Conservation (phyloP, 2,888 invertebrate species). For the Lottia scabra region DNA sequence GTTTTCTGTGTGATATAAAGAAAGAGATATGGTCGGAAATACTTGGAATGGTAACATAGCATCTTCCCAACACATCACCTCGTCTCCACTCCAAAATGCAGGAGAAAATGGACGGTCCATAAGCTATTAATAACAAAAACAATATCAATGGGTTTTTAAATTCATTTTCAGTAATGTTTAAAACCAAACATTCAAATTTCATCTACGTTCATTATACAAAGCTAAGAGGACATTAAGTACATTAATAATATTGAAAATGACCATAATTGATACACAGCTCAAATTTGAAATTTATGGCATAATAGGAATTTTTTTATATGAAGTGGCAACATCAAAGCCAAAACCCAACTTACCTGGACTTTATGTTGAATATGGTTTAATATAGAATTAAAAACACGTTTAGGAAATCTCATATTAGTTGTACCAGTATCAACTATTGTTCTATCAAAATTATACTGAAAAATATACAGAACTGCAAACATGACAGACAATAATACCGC, state of each 20-base stretch:
- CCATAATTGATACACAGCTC: too few species aligned
- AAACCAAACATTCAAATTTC: too few species aligned
- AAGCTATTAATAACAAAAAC: conserved; percentile 5
- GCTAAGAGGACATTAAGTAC: too few species aligned
- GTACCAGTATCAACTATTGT: conserved; percentile 78
- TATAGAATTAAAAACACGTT: conserved; percentile 65
- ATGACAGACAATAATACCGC: too few species aligned
- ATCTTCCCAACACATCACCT: conserved; percentile 57
- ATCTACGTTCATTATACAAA: too few species aligned
- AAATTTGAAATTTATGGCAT: too few species aligned
- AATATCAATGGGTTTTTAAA: too few species aligned
- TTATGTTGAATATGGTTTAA: conserved; percentile 31
- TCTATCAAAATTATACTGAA: conserved; percentile 74
- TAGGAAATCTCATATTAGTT: conserved; percentile 75
- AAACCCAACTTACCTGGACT: conserved; percentile 27
- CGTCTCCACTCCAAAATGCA: conserved; percentile 61
- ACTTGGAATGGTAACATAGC: conserved; percentile 44
- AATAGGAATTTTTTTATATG: too few species aligned
- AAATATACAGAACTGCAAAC: conserved; percentile 20
- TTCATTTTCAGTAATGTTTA: too few species aligned
- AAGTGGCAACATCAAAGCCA: too few species aligned
- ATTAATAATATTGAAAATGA: too few species aligned
- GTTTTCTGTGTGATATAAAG: conserved; percentile 49
- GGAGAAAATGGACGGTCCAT: conserved; percentile 9
- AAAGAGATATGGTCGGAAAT: conserved; percentile 61